These are phyloP conservation scores for Drosophila paracracens DNA, from an alignment of 2,888 invertebrate genomes.

Conservation along the genomic window DNA sequence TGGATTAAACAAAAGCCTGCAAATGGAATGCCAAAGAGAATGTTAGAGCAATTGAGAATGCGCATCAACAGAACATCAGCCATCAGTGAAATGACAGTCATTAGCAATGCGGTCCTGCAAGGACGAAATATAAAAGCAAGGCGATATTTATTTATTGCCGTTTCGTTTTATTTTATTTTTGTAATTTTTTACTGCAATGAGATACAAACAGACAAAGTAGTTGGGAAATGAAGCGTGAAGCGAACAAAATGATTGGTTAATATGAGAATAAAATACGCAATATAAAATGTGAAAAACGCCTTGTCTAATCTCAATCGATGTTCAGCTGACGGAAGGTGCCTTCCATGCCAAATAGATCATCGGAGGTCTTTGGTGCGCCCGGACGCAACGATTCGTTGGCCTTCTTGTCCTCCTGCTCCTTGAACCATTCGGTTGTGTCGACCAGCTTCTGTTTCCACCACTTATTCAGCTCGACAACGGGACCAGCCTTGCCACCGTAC, in stretches of 20 bases:
- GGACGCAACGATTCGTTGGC: constrained; percentile 92
- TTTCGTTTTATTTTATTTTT: constrained; percentile 40
- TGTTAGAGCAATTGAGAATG: background rate
- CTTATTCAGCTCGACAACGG: constrained; percentile 89
- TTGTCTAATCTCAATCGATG: constrained; percentile 88
- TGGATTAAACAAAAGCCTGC: constrained; percentile 41
- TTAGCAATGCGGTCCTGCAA: background rate
- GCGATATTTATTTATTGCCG: constrained; percentile 42
- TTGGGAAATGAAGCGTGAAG: constrained; percentile 67
- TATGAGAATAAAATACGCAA: constrained; percentile 36
- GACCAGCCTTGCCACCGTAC: constrained; percentile 93
- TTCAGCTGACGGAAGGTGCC: constrained; percentile 94
- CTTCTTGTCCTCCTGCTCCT: constrained; percentile 91
- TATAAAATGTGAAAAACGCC: constrained; percentile 26
- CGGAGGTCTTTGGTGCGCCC: constrained; percentile 93
- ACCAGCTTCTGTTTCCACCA: constrained; percentile 92
- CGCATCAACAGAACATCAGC: constrained; percentile 2
- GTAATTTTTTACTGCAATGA: constrained; percentile 66
- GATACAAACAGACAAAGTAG: constrained; percentile 25
- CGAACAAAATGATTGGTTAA: constrained; percentile 63
- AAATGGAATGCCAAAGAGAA: constrained; percentile 11
- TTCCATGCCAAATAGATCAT: constrained; percentile 95
- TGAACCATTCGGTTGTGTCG: constrained; percentile 92
- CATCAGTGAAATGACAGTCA: constrained; percentile 28
- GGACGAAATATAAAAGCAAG: constrained; percentile 5